A percentile compares a stretch with the other conserved stretches of the same genome.
Conservation (phyloP, 2,888 invertebrate genomes). For the Metopia argyrocephala region DNA sequence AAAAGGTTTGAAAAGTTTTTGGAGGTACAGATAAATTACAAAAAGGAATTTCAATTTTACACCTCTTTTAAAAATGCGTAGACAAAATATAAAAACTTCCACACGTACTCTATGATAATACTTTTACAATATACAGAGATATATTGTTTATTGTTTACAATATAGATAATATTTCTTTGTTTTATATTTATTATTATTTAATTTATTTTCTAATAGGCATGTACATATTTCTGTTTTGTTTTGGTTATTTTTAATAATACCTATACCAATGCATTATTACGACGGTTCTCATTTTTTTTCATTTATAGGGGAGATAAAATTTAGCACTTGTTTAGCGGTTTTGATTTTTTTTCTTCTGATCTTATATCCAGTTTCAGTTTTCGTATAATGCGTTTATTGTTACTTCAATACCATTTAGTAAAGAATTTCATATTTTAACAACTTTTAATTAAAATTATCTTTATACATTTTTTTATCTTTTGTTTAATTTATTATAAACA, state of each 20-base stretch:
- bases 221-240: slow-evolving; percentile 8
- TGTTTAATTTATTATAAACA: slow-evolving; percentile 7
- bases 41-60: slow-evolving; percentile 19
- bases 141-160: slow-evolving; percentile 7
- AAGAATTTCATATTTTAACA: not conserved
- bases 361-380: slow-evolving; percentile 41
- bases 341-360: slow-evolving; percentile 41
- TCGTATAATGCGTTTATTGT: not conserved
- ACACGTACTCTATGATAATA: not conserved
- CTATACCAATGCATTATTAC: not conserved
- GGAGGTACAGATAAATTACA: slow-evolving; percentile 32
- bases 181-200: slow-evolving; percentile 1
- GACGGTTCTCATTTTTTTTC: slow-evolving; percentile 9
- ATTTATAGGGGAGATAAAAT: not conserved
- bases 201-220: slow-evolving; percentile 44
- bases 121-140: slow-evolving; percentile 16
- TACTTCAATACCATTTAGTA: not conserved
- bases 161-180: slow-evolving; percentile 21
- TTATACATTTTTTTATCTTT: not conserved
- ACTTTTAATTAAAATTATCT: not conserved
- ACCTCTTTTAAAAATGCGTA: slow-evolving; percentile 24
- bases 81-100: not conserved
- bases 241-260: not conserved
- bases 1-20: slow-evolving; percentile 40
- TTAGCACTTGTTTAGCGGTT: slow-evolving; percentile 58